Percentiles rank a stretch among this genome's conserved stretches.
Evolutionary conservation across 1,140 invertebrate genomes (phyloP).

Genomic region (Phortica variegata): DNA sequence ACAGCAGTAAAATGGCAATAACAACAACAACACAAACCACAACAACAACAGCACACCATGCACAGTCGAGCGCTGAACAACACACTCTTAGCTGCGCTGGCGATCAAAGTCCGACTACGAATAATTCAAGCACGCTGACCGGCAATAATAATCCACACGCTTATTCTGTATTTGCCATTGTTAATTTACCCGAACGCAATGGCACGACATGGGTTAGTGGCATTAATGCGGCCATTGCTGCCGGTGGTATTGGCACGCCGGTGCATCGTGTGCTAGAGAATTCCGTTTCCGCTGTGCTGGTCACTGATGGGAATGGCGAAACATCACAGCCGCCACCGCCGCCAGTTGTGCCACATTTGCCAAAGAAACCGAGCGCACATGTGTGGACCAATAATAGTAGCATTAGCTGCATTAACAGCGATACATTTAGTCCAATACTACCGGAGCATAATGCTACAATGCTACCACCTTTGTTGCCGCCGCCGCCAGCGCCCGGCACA

Average conservation of each 20-base stretch:
- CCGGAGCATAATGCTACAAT: slow-evolving; percentile 13
- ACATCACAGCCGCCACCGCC: too few species aligned
- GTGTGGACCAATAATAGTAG: slow-evolving; percentile 38
- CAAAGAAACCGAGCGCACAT: slow-evolving; percentile 37
- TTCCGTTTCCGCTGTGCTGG: too few species aligned
- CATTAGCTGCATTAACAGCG: slow-evolving; percentile 10
- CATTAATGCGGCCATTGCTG: slow-evolving; percentile 8
- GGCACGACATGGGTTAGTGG: slow-evolving; percentile 34
- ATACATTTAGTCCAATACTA: slow-evolving; percentile 33
- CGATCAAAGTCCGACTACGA: slow-evolving; percentile 41
- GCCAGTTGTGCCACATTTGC: slow-evolving; percentile 30
- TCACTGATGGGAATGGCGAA: slow-evolving; percentile 5
- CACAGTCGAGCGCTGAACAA: slow-evolving; percentile 18
- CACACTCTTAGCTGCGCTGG: slow-evolving; percentile 18
- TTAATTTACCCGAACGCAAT: slow-evolving; percentile 45
- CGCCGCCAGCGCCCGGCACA: background rate
- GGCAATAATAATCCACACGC: slow-evolving; percentile 41
- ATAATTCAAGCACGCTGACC: background rate
- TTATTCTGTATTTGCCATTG: slow-evolving; percentile 46
- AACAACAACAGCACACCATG: slow-evolving; percentile 38
- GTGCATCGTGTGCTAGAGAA: slow-evolving; percentile 41
- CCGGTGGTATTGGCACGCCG: slow-evolving; percentile 25
- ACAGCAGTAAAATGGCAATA: slow-evolving; percentile 8
- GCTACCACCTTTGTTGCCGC: background rate
- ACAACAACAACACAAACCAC: slow-evolving; percentile 17